Base-by-base conservation (phyloP, 2,797 vertebrate genomes). In the Australoheros facetus region DNA sequence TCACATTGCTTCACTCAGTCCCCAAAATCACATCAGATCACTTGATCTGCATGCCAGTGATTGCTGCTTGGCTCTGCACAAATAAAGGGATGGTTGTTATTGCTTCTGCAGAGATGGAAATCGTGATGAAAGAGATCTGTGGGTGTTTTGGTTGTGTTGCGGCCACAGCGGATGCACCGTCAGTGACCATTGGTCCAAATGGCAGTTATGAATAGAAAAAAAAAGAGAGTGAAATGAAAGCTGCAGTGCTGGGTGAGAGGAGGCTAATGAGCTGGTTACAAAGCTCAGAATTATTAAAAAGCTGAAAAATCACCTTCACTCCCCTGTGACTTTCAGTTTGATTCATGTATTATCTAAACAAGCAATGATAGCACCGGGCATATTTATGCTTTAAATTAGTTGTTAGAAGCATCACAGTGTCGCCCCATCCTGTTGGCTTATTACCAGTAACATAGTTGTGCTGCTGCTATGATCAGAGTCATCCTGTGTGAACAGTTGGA, bases 401-500 rank as follows among this genome's bases (percentile, higher is more conserved):
- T 62, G 71, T 74, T 75, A 39, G 53, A 79, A 19, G 80, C 26
- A 37, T 37, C 69, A 48, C 73, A 59, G 81, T 17, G 71, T 71
- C 51, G 6, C 55, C 3, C 23, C 23, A 23, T 81, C 51, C 77
- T 71, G 70, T 60, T 79, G 79, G 74, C 72, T 75, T 71, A 75
- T 77, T 62, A 64, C 73, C 86, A 81, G 71, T 28, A 30, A 60
- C 75, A 79, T 53, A 57, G 79, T 56, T 4, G 62, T 23, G 75
- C 59, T 72, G 73, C 80, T 78, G 80, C 78, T 76, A 80, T 64
- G 79, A 91, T 85, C 86, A 75, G 79, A 88, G 76, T 75, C 80
- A 71, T 86, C 16, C 75, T 83, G 85, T 80, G 85, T 79, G 84
- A 93, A 89, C 92, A 92, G 91, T 87, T 89, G 91, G 88, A 78